Base-by-base conservation (phyloP, 2,888 invertebrate genomes). In the Trichopoda pennipes region DNA sequence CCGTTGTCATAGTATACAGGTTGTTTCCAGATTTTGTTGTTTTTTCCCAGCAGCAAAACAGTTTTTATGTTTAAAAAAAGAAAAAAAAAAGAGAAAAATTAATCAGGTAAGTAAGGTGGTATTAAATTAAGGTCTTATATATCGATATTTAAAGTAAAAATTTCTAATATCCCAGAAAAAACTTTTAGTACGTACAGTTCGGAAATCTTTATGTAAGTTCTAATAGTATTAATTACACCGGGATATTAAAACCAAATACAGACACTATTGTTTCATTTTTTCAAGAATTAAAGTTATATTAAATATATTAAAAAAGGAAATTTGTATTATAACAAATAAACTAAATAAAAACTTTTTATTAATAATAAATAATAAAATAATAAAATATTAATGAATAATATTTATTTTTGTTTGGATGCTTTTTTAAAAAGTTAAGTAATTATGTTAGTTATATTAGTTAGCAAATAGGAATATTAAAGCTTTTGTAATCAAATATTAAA, bases 1-100 rank as follows among this genome's bases (percentile, higher is more conserved):
- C 61, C 75, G 66, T 79, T 82, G 81, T 79, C 81, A 82, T 75
- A 74, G 56, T 49, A 75, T 82, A 75, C 32, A 79, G 58, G 58
- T 64, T 58, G 73, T 55, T 51, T 58, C 58, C 66, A 60, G 44
- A 38, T 6, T 35, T 35, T 35, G 3, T 49, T 32, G 68, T 77
- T 61, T 68, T 81, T 42, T 61, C 38, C 38, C 78, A 64, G 42
- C 55, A 58, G 69, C 60, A 64, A 77, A 55, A 61, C 16, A 17
- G 10, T 16, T 56, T 70, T 28, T 19, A 12, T 49, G 23, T 55
- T 56, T 16, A 53, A 32, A 69, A 53, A 32, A 69, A 56, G 1
- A 38, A 60, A 60, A 60, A 42, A 51, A 19, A 66, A 12, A 35
- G 17, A 12, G 51, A 17, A 63, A 6, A 56, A 47, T 56, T 63